A percentile compares a stretch with the other conserved stretches of the same genome.
These are phyloP conservation scores for Pyrocephalus nanus DNA, from an alignment of 2,797 vertebrate genomes.

Conservation along the genomic window DNA sequence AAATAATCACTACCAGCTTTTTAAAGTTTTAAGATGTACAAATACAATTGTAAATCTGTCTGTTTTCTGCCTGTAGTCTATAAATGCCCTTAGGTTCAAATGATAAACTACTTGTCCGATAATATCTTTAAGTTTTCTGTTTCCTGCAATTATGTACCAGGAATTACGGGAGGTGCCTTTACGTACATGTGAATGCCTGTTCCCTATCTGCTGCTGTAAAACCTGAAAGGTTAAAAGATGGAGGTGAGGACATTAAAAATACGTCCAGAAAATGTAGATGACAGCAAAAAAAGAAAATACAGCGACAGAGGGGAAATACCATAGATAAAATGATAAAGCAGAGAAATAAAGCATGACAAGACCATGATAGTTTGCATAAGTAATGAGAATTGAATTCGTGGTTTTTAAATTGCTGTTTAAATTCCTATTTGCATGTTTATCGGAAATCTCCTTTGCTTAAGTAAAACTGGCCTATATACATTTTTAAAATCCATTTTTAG, in stretches of 20 bases:
- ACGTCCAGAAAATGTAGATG: constrained; percentile 63
- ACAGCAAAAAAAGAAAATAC: constrained; percentile 51
- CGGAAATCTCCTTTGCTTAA: constrained; percentile 66
- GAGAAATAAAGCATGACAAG: constrained; percentile 62
- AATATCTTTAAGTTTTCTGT: constrained; percentile 47
- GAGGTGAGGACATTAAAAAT: constrained; percentile 44
- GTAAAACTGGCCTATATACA: constrained; percentile 65
- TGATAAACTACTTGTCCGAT: constrained; percentile 33
- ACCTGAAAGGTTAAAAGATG: constrained; percentile 49
- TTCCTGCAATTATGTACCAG: constrained; percentile 10
- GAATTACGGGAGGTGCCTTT: constrained; percentile 29
- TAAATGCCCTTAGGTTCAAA: constrained; percentile 28
- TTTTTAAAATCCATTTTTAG: constrained; percentile 13
- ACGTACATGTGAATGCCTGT: constrained; percentile 13
- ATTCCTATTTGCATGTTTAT: constrained; percentile 72
- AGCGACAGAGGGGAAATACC: constrained; percentile 53
- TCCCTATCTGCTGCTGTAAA: constrained; percentile 6
- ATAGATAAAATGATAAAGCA: constrained; percentile 65
- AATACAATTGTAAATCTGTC: neutral
- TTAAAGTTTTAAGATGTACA: neutral
- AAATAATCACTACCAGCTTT: neutral
- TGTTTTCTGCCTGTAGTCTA: constrained; percentile 4
- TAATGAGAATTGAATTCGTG: constrained; percentile 58
- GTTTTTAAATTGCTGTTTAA: constrained; percentile 69
- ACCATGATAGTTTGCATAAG: constrained; percentile 60